Evolutionary conservation across 2,797 vertebrate species (phyloP), one percentile per base, ranked within the genome.

Genomic region (Gouania willdenowi): DNA sequence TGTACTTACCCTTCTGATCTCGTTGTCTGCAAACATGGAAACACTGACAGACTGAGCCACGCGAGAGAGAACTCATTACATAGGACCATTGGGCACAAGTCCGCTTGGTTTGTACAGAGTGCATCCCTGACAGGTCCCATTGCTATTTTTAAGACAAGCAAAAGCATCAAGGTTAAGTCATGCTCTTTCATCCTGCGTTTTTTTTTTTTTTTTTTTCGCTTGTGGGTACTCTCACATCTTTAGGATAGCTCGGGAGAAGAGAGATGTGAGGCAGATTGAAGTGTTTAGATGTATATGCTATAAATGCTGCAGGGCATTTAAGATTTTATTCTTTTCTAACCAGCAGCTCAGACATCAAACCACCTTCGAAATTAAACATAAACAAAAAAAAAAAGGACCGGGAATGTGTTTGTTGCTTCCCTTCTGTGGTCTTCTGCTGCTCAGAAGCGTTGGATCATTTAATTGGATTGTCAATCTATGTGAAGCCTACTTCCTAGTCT

Each of bases 401-500:
- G 26, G 11, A 8, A 35, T 41, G 18, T 48, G 18, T 65, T 63
- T 70, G 59, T 56, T 50, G 24, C 54, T 74, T 75, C 71, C 49
- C 46, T 57, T 34, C 38, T 66, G 63, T 68, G 68, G 57, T 68
- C 60, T 36, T 43, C 48, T 46, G 44, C 33, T 25, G 26, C 55
- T 55, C 41, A 55, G 60, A 54, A 65, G 50, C 42, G 64, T 71
- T 71, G 60, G 75, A 60, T 64, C 62, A 20, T 73, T 83, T 87
- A 82, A 84, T 79, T 85, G 81, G 70, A 71, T 71, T 83, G 80
- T 85, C 77, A 81, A 71, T 81, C 73, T 70, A 58, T 59, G 50
- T 51, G 19, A 20, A 57, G 56, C 62, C 51, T 61, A 58, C 66
- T 71, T 72, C 57, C 54, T 65, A 56, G 34, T 49, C 37, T 43